Evolutionary conservation across 2,113 vertebrate species (phyloP), one percentile per base, ranked within the genome.

Genomic region (Nycticorax nycticorax): DNA sequence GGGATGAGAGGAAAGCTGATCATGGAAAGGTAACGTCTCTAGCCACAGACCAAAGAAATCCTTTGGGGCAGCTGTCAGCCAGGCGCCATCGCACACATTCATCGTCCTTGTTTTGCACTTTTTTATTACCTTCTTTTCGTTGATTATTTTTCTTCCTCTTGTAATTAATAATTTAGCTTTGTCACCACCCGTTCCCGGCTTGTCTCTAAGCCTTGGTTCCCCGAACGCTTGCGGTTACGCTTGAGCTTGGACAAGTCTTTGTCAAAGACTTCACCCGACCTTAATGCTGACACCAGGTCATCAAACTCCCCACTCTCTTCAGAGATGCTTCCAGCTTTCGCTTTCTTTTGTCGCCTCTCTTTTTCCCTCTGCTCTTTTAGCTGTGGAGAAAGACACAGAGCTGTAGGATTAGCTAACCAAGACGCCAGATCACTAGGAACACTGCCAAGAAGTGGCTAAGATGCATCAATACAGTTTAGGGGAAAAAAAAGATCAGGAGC

Each of bases 191-290:
- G 97, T 91, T 99, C 99, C 26, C 99, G 98, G 47, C 98, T 98
- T 27, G 98, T 98, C 73, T 99, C 99, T 59, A 98, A 95, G 87
- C 98, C 97, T 97, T 99, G 99, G 98, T 98, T 98, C 72, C 99
- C 99, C 0, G 99, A 99, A 73, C 99, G 99, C 96, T 99, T 99
- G 96, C 99, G 99, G 97, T 99, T 99, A 52, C 99, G 99, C 93
- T 99, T 99, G 67, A 99, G 99, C 97, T 99, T 99, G 97, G 98
- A 99, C 89, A 99, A 99, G 98, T 99, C 99, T 97, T 99, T 99
- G 98, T 99, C 99, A 12, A 99, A 99, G 89, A 99, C 99, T 96
- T 99, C 99, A 12, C 99, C 99, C 0, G 99, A 99, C 71, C 99
- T 98, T 93, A 99, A 72, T 8, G 99, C 99, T 1, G 99, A 99